Evolutionary conservation across 2,888 invertebrate species (phyloP).

Genomic region (Diaphora mendica): DNA sequence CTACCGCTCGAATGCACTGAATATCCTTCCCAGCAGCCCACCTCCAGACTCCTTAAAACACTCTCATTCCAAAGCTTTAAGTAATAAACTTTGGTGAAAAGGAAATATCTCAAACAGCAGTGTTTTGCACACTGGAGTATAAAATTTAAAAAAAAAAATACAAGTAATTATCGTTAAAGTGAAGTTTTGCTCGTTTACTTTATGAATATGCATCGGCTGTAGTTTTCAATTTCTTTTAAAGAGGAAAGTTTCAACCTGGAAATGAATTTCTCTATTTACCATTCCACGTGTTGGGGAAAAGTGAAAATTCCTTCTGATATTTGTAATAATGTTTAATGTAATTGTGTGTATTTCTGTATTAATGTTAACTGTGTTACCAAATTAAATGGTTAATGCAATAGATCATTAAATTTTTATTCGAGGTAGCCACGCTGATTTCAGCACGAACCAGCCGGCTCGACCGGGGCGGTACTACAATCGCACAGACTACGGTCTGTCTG

Average conservation of each 20-base stretch:
- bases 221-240: slow-evolving; percentile 2
- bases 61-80: slow-evolving; percentile 63
- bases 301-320: not conserved
- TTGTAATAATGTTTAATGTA: not conserved
- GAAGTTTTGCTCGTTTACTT: slow-evolving; percentile 4
- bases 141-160: slow-evolving; percentile 27
- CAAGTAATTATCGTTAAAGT: slow-evolving; percentile 20
- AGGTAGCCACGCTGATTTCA: no score
- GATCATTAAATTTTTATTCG: no score
- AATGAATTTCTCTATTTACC: not conserved
- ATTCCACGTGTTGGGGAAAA: not conserved
- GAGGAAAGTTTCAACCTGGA: not conserved
- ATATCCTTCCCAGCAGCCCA: slow-evolving; percentile 54
- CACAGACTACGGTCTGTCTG: no score
- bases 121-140: slow-evolving; percentile 31
- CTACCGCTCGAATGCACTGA: slow-evolving; percentile 71
- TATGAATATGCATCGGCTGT: not conserved
- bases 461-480: no score
- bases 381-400: no score
- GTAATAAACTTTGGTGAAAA: slow-evolving; percentile 66
- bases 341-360: not conserved
- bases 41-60: slow-evolving; percentile 55
- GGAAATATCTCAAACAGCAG: slow-evolving; percentile 39
- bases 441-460: no score
- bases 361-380: not conserved